These are phyloP conservation scores for Drosophila imparisetae DNA, from an alignment of 2,888 invertebrate species.

Conservation along the genomic window DNA sequence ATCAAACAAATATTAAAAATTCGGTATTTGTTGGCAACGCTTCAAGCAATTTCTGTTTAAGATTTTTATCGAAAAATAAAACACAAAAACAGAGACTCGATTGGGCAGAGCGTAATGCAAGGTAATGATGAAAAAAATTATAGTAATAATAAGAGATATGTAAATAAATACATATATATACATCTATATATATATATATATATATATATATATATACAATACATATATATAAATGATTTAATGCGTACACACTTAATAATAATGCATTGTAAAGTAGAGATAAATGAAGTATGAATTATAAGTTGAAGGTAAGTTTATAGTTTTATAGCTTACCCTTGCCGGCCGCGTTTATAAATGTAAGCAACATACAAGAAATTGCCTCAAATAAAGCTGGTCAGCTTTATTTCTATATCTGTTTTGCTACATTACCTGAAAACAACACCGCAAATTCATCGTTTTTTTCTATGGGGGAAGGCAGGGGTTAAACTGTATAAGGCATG, in stretches of 20 bases:
- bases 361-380: conserved; percentile 32
- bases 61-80: conserved; percentile 25
- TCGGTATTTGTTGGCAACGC: conserved; percentile 38
- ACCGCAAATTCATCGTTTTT: conserved; percentile 57
- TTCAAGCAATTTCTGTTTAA: conserved; percentile 44
- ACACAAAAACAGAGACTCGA: conserved; percentile 21
- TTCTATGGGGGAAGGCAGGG: conserved; percentile 8
- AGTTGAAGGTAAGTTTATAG: conserved; percentile 24
- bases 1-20: not conserved
- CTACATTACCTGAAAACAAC: conserved; percentile 65
- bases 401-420: conserved; percentile 26
- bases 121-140: conserved; percentile 32
- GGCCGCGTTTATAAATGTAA: conserved; percentile 47
- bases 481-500: conserved; percentile 8
- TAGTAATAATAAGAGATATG: conserved; percentile 27
- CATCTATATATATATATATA: conserved; percentile 8
- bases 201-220: conserved; percentile 14
- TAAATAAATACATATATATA: conserved; percentile 11
- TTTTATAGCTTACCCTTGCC: conserved; percentile 73
- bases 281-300: conserved; percentile 49
- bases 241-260: conserved; percentile 60
- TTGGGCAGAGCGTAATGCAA: conserved; percentile 43
- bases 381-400: conserved; percentile 27
- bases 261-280: conserved; percentile 53
- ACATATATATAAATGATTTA: conserved; percentile 27